Evolutionary conservation across 1,140 invertebrate species (phyloP).

Genomic region (Trachymyrmex cornetzi): DNA sequence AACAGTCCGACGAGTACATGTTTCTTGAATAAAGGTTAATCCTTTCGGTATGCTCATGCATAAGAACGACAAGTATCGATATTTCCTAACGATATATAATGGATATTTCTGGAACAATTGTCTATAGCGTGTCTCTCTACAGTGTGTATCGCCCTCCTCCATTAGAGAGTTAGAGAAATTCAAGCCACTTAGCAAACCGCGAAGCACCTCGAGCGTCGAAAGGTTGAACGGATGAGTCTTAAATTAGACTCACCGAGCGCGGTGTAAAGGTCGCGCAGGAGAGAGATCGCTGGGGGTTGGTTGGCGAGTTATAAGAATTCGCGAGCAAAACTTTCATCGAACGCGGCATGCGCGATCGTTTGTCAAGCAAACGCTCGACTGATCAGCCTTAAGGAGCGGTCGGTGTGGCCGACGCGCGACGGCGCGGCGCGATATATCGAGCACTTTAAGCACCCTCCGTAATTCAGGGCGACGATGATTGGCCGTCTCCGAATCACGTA

Average conservation of each 20-base stretch:
- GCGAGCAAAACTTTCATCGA: conserved; percentile 52
- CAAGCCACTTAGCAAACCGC: conserved; percentile 52
- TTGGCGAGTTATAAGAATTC: conserved; percentile 67
- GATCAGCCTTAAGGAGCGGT: conserved; percentile 64
- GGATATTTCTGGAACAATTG: conserved; percentile 32
- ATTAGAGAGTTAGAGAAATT: conserved; percentile 56
- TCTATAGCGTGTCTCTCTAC: not conserved
- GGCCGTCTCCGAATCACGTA: conserved; percentile 27
- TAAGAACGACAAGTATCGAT: conserved; percentile 21
- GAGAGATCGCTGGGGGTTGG: conserved; percentile 31
- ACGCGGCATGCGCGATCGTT: conserved; percentile 60
- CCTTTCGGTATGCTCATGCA: conserved; percentile 2
- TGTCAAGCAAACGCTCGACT: conserved; percentile 67
- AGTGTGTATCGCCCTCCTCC: conserved; percentile 11
- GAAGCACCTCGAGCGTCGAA: conserved; percentile 25
- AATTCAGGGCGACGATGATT: conserved; percentile 45
- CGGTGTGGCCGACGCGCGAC: not conserved
- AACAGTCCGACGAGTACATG: not conserved
- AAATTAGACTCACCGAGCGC: conserved; percentile 62
- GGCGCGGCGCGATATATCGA: not conserved
- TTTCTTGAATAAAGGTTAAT: conserved; percentile 46
- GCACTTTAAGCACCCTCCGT: conserved; percentile 32
- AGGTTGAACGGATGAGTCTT: conserved; percentile 64
- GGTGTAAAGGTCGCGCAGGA: conserved; percentile 48
- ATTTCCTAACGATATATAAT: conserved; percentile 24